Evolutionary conservation across 2,888 invertebrate species (phyloP).

Genomic region (Parnassius glacialis): DNA sequence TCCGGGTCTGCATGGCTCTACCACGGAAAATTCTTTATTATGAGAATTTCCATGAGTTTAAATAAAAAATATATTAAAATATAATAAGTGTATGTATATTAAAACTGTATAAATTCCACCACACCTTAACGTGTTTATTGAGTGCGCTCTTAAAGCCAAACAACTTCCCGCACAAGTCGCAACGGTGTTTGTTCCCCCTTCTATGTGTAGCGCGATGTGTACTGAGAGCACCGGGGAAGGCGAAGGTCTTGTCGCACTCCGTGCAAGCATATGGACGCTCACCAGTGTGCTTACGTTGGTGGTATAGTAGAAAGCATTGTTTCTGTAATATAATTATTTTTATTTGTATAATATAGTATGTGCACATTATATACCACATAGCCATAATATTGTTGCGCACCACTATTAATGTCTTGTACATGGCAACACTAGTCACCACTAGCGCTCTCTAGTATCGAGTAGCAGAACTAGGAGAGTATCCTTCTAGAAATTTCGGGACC

Average conservation of each 20-base stretch:
- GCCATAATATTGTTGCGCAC: too few relatives aligned
- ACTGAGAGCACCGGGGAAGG: slow-evolving; percentile 32
- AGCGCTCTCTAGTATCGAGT: too few relatives aligned
- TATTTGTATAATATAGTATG: too few relatives aligned
- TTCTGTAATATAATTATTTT: neutral
- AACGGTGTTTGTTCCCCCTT: neutral
- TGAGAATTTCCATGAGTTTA: too few relatives aligned
- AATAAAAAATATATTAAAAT: neutral
- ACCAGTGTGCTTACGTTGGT: slow-evolving; percentile 41
- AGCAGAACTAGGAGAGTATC: too few relatives aligned
- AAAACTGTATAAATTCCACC: neutral
- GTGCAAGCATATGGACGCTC: slow-evolving; percentile 44
- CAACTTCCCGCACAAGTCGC: neutral
- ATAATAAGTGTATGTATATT: too few relatives aligned
- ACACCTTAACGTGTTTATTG: slow-evolving; percentile 1
- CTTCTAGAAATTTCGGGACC: too few relatives aligned
- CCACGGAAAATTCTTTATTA: too few relatives aligned
- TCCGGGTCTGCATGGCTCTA: too few relatives aligned
- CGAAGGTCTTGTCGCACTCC: slow-evolving; percentile 38
- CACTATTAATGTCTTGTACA: too few relatives aligned
- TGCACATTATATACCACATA: too few relatives aligned
- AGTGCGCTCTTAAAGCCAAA: neutral
- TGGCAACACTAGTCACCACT: too few relatives aligned
- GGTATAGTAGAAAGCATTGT: slow-evolving; percentile 15
- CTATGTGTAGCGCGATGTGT: slow-evolving; percentile 31